Evolutionary conservation across 2,888 invertebrate genomes (phyloP).

Genomic region (Spodoptera picta): DNA sequence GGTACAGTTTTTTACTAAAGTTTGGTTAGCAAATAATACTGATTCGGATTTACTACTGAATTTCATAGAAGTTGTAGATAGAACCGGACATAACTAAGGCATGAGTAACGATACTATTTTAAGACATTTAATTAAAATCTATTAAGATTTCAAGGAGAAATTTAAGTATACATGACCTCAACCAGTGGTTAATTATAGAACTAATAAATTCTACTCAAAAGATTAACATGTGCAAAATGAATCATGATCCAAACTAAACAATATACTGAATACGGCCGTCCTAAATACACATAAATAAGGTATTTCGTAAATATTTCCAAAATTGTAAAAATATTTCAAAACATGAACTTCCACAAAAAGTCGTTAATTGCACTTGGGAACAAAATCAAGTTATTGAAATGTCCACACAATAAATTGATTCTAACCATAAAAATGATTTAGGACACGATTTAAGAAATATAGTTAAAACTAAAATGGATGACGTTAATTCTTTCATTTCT

Average conservation of each 20-base stretch:
- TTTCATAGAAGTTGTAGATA: conserved; percentile 6
- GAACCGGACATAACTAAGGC: background rate
- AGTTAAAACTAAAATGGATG: conserved; percentile 14
- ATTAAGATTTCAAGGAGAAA: background rate
- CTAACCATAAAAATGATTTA: conserved; percentile 10
- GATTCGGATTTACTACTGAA: conserved; percentile 8
- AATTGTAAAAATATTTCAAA: conserved; percentile 14
- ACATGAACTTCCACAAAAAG: conserved; percentile 8
- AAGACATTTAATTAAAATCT: background rate
- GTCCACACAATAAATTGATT: conserved; percentile 32
- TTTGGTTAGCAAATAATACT: conserved; percentile 33
- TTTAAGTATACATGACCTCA: background rate
- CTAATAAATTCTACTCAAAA: background rate
- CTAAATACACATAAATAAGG: conserved; percentile 17
- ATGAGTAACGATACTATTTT: background rate
- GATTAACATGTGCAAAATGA: conserved; percentile 5
- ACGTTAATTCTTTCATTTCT: conserved; percentile 2
- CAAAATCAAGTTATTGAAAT: conserved; percentile 6
- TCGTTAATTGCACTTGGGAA: conserved; percentile 17
- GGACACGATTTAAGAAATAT: background rate
- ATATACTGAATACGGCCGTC: conserved; percentile 13
- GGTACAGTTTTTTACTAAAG: conserved; percentile 39
- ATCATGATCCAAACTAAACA: background rate
- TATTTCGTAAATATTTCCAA: conserved; percentile 21
- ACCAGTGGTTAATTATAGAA: no score